phyloP scores from a whole-genome alignment of 2,113 vertebrate species.

The Larimichthys polyactis region DNA sequence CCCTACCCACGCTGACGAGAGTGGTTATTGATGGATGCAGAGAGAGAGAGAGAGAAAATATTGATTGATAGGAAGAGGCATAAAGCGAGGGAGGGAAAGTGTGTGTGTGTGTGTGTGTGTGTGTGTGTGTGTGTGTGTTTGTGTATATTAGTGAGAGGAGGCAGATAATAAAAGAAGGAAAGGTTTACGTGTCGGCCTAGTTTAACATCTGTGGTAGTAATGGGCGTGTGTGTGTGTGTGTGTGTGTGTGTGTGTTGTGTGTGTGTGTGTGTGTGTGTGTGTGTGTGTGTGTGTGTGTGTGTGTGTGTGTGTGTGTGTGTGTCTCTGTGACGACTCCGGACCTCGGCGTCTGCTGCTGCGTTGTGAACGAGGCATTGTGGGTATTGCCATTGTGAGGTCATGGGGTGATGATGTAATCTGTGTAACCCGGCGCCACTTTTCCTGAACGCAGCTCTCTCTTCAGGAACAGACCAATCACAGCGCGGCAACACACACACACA shows the following conservation, averaged over 20 bases:
- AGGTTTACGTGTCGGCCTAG: slow-evolving; percentile 11
- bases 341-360: background rate
- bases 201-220: slow-evolving; percentile 36
- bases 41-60: slow-evolving; percentile 49
- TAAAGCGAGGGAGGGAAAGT: slow-evolving; percentile 23
- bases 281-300: slow-evolving; percentile 9
- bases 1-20: slow-evolving; percentile 45
- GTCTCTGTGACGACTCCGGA: slow-evolving; percentile 11
- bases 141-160: background rate
- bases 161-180: slow-evolving; percentile 17
- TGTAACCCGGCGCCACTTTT: slow-evolving; percentile 73
- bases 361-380: slow-evolving; percentile 70
- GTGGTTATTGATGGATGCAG: slow-evolving; percentile 65
- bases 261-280: slow-evolving; percentile 27
- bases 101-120: slow-evolving; percentile 25
- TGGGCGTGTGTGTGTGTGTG: slow-evolving; percentile 30
- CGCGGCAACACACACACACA: slow-evolving; percentile 39
- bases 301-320: slow-evolving; percentile 15
- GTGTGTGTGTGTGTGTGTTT: slow-evolving; percentile 16
- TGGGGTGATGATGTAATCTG: slow-evolving; percentile 79
- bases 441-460: slow-evolving; percentile 70
- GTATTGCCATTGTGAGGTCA: slow-evolving; percentile 75
- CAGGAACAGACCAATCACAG: slow-evolving; percentile 58
- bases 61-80: slow-evolving; percentile 68
- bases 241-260: slow-evolving; percentile 14